A percentile compares a stretch with the other conserved stretches of the same genome.
These are phyloP conservation scores for Ascaphus truei DNA, from an alignment of 2,113 vertebrate genomes.

Conservation along the genomic window DNA sequence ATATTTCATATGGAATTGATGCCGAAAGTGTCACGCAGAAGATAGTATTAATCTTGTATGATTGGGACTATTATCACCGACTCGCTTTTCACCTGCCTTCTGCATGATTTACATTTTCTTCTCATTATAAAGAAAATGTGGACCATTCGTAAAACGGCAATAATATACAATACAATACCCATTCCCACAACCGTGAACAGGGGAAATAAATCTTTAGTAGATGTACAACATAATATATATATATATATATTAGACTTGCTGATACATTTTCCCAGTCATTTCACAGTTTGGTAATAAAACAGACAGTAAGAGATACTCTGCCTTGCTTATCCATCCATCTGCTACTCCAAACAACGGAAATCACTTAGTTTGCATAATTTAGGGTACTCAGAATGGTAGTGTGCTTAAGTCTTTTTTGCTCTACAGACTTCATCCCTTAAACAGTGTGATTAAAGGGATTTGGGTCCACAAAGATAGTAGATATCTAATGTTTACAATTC, in stretches of 20 bases:
- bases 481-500: constrained; percentile 23
- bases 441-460: constrained; percentile 27
- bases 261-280: neutral
- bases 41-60: no score
- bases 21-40: no score
- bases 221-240: no score
- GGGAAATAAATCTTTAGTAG: no score
- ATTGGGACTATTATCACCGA: no score
- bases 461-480: neutral
- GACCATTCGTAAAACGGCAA: no score
- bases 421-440: constrained; percentile 40
- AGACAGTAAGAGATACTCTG: neutral
- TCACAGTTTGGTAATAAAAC: constrained; percentile 24
- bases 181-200: no score
- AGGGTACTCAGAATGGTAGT: constrained; percentile 18
- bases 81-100: no score
- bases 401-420: constrained; percentile 12
- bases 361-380: constrained; percentile 29
- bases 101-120: no score
- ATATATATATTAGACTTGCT: neutral
- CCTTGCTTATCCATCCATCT: constrained; percentile 22
- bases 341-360: constrained; percentile 42
- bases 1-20: neutral
- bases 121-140: no score
- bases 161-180: no score